Evolutionary conservation across 2,888 invertebrate species (phyloP).

Genomic region (Synanthedon vespiformis): DNA sequence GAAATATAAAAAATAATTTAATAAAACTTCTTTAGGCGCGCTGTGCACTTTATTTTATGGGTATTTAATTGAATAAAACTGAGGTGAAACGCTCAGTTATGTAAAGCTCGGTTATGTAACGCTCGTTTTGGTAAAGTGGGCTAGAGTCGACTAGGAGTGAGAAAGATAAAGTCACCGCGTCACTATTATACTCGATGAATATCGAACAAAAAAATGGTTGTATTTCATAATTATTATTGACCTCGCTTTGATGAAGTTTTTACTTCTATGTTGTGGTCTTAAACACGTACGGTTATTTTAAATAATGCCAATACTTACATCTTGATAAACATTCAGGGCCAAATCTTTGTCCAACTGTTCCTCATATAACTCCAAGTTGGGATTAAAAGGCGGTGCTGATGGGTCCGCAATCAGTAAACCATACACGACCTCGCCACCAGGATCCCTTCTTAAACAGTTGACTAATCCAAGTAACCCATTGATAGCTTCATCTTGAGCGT

Average conservation of each 20-base stretch:
- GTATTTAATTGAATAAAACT: too few relatives aligned
- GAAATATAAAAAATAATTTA: neutral
- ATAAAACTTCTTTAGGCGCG: neutral
- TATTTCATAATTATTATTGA: too few relatives aligned
- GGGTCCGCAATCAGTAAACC: constrained; percentile 75
- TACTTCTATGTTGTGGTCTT: too few relatives aligned
- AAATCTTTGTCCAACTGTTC: constrained; percentile 79
- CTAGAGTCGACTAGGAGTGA: too few relatives aligned
- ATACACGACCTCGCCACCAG: constrained; percentile 75
- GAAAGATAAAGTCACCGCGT: too few relatives aligned
- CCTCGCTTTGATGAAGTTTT: too few relatives aligned
- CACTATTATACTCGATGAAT: too few relatives aligned
- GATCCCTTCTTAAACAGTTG: constrained; percentile 87
- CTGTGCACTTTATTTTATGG: too few relatives aligned
- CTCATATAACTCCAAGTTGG: constrained; percentile 73
- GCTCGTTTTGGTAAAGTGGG: too few relatives aligned
- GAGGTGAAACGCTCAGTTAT: too few relatives aligned
- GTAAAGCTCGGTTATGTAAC: too few relatives aligned
- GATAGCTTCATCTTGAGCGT: constrained; percentile 74
- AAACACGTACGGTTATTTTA: neutral
- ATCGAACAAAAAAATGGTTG: too few relatives aligned
- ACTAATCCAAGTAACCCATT: constrained; percentile 92
- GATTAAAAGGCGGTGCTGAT: constrained; percentile 75
- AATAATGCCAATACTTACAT: constrained; percentile 43
- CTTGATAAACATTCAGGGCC: constrained; percentile 80